phyloP scores from a whole-genome alignment of 2,113 vertebrate genomes.

The Mesoclemmys tuberculata region DNA sequence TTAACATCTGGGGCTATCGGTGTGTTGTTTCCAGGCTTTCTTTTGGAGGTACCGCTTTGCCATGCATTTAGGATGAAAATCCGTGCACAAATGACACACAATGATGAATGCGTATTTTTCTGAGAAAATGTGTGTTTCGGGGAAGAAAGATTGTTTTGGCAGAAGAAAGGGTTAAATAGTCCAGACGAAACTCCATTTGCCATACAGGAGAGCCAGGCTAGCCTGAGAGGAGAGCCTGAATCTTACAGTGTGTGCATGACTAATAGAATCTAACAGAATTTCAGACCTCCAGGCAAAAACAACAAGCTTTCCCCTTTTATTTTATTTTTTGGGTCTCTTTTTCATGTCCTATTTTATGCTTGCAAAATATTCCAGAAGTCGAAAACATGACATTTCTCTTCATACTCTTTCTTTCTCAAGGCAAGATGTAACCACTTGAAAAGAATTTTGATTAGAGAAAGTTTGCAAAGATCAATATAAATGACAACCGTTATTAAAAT shows the following conservation, averaged over 20 bases:
- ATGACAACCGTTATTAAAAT: neutral
- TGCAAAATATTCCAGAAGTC: neutral
- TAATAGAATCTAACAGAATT: constrained; percentile 22
- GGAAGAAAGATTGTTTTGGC: neutral
- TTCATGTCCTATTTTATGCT: constrained; percentile 38
- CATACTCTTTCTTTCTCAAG: neutral
- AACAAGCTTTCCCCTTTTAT: neutral
- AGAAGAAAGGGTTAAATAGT: neutral
- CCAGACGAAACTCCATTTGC: neutral
- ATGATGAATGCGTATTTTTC: neutral
- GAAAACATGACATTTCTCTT: constrained; percentile 42
- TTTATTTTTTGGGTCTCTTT: neutral
- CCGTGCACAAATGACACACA: fast-evolving
- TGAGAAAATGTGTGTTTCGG: neutral
- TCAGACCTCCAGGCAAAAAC: constrained; percentile 19
- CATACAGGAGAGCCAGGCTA: neutral
- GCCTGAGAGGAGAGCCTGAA: neutral
- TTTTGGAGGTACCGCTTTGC: neutral
- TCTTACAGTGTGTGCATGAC: neutral
- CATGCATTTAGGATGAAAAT: neutral
- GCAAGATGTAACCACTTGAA: constrained; percentile 7
- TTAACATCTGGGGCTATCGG: fast-evolving
- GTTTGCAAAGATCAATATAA: constrained; percentile 23
- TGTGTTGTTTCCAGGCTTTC: fast-evolving
- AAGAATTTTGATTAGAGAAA: constrained; percentile 8